Evolutionary conservation across 2,888 invertebrate genomes (phyloP).

Genomic region (Ephialtes manifestator): DNA sequence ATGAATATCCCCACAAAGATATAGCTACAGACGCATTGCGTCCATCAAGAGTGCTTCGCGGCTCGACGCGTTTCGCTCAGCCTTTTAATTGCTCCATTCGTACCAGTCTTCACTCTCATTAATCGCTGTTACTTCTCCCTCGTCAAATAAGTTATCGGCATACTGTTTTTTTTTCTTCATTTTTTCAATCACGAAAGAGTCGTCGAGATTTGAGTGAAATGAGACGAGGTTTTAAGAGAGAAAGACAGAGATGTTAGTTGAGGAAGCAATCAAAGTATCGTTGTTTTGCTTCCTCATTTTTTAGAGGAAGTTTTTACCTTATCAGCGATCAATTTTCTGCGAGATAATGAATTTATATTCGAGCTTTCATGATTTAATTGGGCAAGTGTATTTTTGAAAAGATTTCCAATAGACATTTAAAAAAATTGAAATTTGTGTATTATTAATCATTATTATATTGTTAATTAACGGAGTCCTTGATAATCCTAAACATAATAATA

Average conservation of each 20-base stretch:
- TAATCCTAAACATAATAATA: not conserved
- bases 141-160: slow-evolving; percentile 52
- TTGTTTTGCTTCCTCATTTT: slow-evolving; percentile 6
- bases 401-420: not conserved
- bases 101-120: slow-evolving; percentile 51
- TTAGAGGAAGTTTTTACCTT: not conserved
- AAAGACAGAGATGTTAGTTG: not conserved
- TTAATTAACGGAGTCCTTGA: not conserved
- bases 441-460: too few relatives aligned
- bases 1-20: not conserved
- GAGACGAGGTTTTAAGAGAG: not conserved
- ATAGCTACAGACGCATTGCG: not conserved
- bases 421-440: not conserved
- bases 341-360: not conserved
- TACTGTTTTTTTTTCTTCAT: slow-evolving; percentile 25
- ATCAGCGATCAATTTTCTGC: not conserved
- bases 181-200: not conserved
- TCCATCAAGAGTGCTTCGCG: slow-evolving; percentile 56
- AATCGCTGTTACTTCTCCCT: slow-evolving; percentile 42
- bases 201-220: not conserved
- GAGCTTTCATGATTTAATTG: not conserved
- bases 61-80: slow-evolving; percentile 65
- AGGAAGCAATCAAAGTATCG: slow-evolving; percentile 1
- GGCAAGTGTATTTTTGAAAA: not conserved
- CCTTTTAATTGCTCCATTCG: slow-evolving; percentile 65